These are phyloP conservation scores for Dione vanillae DNA, from an alignment of 2,888 invertebrate genomes.

Conservation along the genomic window DNA sequence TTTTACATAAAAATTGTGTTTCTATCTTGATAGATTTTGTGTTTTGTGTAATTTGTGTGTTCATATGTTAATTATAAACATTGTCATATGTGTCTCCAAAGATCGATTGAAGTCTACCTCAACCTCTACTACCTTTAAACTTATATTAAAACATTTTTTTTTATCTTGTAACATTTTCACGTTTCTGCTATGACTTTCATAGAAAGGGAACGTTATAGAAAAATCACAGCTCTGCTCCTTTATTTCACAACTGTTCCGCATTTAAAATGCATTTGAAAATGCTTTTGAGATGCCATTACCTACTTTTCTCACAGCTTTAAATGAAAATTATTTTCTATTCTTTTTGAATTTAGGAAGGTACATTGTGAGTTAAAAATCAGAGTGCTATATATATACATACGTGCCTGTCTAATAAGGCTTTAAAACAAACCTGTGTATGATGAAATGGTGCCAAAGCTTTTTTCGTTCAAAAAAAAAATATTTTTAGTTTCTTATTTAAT, in stretches of 20 bases:
- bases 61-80: too few species aligned
- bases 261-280: constrained; percentile 62
- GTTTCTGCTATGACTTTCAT: not conserved
- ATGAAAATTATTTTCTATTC: constrained; percentile 36
- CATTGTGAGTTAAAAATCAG: not conserved
- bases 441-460: not conserved
- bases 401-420: too few species aligned
- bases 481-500: not conserved
- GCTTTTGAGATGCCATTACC: constrained; percentile 52
- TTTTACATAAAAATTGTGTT: not conserved
- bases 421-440: too few species aligned
- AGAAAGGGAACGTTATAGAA: constrained; percentile 19
- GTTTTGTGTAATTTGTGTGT: too few species aligned
- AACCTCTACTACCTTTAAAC: too few species aligned
- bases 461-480: too few species aligned
- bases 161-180: not conserved
- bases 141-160: too few species aligned
- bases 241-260: constrained; percentile 55
- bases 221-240: constrained; percentile 46
- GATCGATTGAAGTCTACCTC: too few species aligned
- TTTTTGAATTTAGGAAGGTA: not conserved
- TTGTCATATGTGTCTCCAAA: too few species aligned
- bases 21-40: too few species aligned
- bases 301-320: constrained; percentile 45
- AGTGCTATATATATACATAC: not conserved